A percentile compares a stretch with the other conserved stretches of the same genome.
Conservation (phyloP, 2,113 vertebrate genomes). For the Morone chrysops region DNA sequence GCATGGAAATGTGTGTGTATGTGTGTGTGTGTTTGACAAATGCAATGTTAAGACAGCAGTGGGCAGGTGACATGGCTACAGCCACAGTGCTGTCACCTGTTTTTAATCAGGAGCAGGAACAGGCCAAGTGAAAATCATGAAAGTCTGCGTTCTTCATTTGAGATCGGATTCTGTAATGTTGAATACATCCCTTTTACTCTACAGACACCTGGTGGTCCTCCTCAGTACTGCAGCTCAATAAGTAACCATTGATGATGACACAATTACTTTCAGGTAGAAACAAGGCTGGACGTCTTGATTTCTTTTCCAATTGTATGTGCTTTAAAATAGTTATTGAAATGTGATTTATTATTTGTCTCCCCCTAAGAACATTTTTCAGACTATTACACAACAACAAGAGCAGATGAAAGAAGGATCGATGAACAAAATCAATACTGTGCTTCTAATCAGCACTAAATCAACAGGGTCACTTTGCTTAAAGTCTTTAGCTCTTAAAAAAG, state of each 20-base stretch:
- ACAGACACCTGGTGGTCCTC: slow-evolving; percentile 77
- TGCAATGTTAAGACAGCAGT: background rate
- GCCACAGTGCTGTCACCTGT: slow-evolving; percentile 9
- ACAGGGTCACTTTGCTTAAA: background rate
- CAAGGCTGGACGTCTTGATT: background rate
- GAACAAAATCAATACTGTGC: slow-evolving; percentile 8
- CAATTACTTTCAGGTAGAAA: background rate
- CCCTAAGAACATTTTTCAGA: background rate
- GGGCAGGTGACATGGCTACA: background rate
- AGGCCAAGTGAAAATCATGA: background rate
- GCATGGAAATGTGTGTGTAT: background rate
- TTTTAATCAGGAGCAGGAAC: background rate
- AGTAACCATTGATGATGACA: background rate
- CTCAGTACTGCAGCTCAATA: slow-evolving; percentile 48
- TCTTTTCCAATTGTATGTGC: background rate
- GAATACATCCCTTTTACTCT: slow-evolving; percentile 53
- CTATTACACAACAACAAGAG: background rate
- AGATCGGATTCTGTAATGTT: background rate
- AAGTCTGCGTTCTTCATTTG: background rate
- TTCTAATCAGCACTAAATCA: slow-evolving; percentile 18
- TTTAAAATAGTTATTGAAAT: background rate
- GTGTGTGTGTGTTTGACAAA: slow-evolving; percentile 6
- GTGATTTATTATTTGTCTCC: background rate
- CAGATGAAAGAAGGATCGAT: slow-evolving; percentile 9
- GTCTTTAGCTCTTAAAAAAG: slow-evolving; percentile 1